These are phyloP conservation scores for Erebia ligea DNA, from an alignment of 2,888 invertebrate species.

Conservation along the genomic window DNA sequence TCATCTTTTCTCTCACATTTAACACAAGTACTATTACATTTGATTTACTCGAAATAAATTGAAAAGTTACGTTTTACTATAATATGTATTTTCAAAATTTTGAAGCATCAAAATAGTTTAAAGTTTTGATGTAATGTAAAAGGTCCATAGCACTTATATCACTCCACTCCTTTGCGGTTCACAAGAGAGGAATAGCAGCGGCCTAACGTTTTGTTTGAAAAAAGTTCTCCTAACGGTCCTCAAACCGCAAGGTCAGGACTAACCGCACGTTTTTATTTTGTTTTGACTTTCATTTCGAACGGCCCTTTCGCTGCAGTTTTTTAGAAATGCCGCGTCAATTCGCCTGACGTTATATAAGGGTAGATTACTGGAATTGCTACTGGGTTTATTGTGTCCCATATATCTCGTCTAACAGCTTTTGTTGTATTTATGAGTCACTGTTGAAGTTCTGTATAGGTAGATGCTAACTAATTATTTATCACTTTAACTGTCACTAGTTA, in stretches of 20 bases:
- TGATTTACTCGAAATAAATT: no score
- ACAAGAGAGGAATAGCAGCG: conserved; percentile 76
- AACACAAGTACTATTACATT: no score
- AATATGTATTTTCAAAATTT: no score
- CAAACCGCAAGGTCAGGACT: conserved; percentile 70
- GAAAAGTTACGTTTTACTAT: no score
- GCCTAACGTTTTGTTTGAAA: conserved; percentile 61
- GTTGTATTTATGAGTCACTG: neutral
- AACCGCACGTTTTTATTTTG: conserved; percentile 60
- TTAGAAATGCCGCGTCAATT: conserved; percentile 38
- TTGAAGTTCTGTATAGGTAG: neutral
- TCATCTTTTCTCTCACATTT: no score
- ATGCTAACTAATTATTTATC: neutral
- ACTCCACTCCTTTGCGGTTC: conserved; percentile 71
- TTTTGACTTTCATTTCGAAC: conserved; percentile 44
- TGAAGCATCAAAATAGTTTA: no score
- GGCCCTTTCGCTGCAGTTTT: conserved; percentile 38
- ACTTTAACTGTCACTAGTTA: no score
- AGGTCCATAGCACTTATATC: conserved; percentile 56
- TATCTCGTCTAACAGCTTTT: neutral
- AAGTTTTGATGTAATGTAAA: conserved; percentile 21
- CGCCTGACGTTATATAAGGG: conserved; percentile 19
- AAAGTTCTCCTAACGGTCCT: conserved; percentile 67
- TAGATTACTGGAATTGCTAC: conserved; percentile 5
- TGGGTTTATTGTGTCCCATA: neutral